Evolutionary conservation across 2,888 invertebrate genomes (phyloP).

Genomic region (Cenopis cana): DNA sequence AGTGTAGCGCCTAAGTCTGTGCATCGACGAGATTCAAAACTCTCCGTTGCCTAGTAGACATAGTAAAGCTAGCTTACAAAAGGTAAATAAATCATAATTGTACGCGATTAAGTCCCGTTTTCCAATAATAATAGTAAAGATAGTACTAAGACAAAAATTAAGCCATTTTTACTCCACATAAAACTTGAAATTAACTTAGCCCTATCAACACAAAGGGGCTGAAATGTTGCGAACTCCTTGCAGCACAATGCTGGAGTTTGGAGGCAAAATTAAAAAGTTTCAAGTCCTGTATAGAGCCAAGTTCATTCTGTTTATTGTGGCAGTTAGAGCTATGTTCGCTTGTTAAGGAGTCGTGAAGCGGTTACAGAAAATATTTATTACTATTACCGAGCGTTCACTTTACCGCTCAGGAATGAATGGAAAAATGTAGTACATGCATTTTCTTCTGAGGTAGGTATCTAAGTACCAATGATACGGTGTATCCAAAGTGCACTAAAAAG

Average conservation of each 20-base stretch:
- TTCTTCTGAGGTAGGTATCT: background rate
- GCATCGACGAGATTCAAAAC: too few relatives aligned
- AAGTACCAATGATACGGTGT: too few relatives aligned
- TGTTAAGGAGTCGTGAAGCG: slow-evolving; percentile 33
- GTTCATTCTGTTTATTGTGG: slow-evolving; percentile 48
- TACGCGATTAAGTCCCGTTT: too few relatives aligned
- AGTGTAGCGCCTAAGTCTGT: too few relatives aligned
- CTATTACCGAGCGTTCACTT: background rate
- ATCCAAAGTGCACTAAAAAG: too few relatives aligned
- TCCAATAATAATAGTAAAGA: background rate
- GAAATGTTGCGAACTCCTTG: slow-evolving; percentile 34
- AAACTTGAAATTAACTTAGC: slow-evolving; percentile 39
- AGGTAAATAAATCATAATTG: too few relatives aligned
- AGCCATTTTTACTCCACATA: slow-evolving; percentile 20
- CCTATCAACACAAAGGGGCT: slow-evolving; percentile 36
- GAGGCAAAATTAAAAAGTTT: slow-evolving; percentile 46
- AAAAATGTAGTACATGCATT: background rate
- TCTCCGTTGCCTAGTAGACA: too few relatives aligned
- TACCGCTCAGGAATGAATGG: background rate
- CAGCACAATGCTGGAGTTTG: slow-evolving; percentile 42
- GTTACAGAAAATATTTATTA: slow-evolving; percentile 10
- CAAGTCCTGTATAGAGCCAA: slow-evolving; percentile 46
- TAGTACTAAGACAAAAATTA: slow-evolving; percentile 6
- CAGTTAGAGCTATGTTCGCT: slow-evolving; percentile 44
- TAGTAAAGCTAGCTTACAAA: too few relatives aligned